Base-by-base conservation (phyloP, 2,797 vertebrate species). In the Hozukius guyotensis region DNA sequence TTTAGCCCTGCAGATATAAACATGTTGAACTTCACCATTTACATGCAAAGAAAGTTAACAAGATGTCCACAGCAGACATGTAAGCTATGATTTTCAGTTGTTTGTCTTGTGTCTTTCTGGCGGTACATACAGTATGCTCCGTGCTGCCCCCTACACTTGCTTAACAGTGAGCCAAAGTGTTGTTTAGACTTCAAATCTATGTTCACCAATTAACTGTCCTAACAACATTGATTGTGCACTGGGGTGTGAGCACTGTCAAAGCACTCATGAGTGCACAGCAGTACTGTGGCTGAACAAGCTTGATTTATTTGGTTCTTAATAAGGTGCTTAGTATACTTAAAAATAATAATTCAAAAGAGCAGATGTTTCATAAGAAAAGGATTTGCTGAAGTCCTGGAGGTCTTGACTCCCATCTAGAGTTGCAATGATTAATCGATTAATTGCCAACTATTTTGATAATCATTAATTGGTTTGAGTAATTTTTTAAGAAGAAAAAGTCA, bases 221-320 rank as follows among this genome's bases (percentile, higher is more conserved):
- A 57, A 11, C 27, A 25, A 29, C 14, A 77, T 4, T 55, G 38
- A 79, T 11, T 24, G 42, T 31, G 42, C 70, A 66, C 16, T 61
- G 38, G 8, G 13, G 29, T 53, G 10, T 38, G 55, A 79, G 31
- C 38, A 14, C 25, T 27, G n/a, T 31, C 24, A 52, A 34, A 65
- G 57, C 7, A 38, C 38, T 29, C 6, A 9, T 13, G 12, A 60
- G 5, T 27, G 5, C 8, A 63, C 49, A 70, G 16, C 4, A 24
- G 7, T 24, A 20, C 62, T 52, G 3, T 22, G 2, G 24, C 56
- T 62, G 8, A 69, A 56, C 10, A 22, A 49, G 20, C 2, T 14
- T 46, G 22, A 64, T 71, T 60, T 38, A 34, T 68, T 63, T 64
- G 2, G 4, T 53, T 53, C 13, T 52, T 14, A 66, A 38, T 22